Conservation (phyloP, 2,888 invertebrate genomes). For the Melanostoma scalare region DNA sequence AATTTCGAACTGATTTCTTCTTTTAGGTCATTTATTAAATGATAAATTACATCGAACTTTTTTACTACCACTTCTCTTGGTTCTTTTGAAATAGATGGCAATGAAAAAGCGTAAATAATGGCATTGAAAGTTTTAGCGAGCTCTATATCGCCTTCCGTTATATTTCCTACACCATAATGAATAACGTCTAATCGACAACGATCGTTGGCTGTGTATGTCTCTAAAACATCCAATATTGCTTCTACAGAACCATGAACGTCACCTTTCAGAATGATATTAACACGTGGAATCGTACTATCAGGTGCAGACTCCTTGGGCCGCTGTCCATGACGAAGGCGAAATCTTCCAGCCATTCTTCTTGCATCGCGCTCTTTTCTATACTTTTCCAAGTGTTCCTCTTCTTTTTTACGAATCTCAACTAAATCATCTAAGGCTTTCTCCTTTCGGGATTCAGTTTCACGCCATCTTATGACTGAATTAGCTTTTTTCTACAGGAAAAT, state of each 20-base stretch:
- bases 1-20: slow-evolving; percentile 88
- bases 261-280: slow-evolving; percentile 88
- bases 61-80: slow-evolving; percentile 84
- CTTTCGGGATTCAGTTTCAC: slow-evolving; percentile 84
- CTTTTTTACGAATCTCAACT: slow-evolving; percentile 86
- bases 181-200: slow-evolving; percentile 91
- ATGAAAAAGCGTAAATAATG: slow-evolving; percentile 94
- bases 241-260: slow-evolving; percentile 99
- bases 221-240: slow-evolving; percentile 94
- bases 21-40: slow-evolving; percentile 94
- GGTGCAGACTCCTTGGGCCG: slow-evolving; percentile 83
- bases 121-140: slow-evolving; percentile 90
- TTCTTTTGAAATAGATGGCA: slow-evolving; percentile 83
- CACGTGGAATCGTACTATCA: slow-evolving; percentile 83
- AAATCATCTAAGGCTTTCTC: slow-evolving; percentile 86
- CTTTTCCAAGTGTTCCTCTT: slow-evolving; percentile 85
- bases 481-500: slow-evolving; percentile 84
- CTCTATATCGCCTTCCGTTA: slow-evolving; percentile 92
- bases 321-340: slow-evolving; percentile 84
- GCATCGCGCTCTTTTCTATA: slow-evolving; percentile 86
- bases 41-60: slow-evolving; percentile 94
- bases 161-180: slow-evolving; percentile 94
- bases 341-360: slow-evolving; percentile 86
- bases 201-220: slow-evolving; percentile 90
- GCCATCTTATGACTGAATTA: slow-evolving; percentile 86